These are phyloP conservation scores for Drosophila pachea DNA, from an alignment of 1,140 invertebrate genomes.

Conservation along the genomic window DNA sequence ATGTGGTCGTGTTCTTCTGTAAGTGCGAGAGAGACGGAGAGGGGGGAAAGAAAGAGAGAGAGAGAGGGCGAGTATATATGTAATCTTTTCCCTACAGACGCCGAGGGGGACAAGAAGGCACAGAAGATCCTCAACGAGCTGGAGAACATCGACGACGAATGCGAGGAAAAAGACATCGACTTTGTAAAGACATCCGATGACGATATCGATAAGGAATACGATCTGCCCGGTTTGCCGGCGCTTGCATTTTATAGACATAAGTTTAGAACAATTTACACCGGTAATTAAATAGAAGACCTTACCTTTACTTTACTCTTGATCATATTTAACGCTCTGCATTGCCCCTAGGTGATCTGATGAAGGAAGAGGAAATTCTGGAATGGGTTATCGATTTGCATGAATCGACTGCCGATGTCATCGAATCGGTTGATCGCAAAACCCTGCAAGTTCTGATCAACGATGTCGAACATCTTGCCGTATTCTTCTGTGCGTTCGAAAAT, in stretches of 20 bases:
- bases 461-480: constrained; percentile 94
- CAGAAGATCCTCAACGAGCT: constrained; percentile 93
- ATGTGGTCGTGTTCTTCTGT: constrained; percentile 96
- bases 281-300: constrained; percentile 22
- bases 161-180: constrained; percentile 94
- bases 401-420: constrained; percentile 92
- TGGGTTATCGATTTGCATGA: constrained; percentile 93
- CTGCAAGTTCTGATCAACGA: constrained; percentile 92
- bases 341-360: constrained; percentile 87
- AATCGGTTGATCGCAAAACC: constrained; percentile 93
- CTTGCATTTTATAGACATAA: constrained; percentile 94
- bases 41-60: too few species aligned
- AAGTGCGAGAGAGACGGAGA: constrained; percentile 80
- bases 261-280: constrained; percentile 91
- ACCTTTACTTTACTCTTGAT: constrained; percentile 48
- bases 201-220: constrained; percentile 92
- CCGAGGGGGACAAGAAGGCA: constrained; percentile 93
- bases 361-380: constrained; percentile 93
- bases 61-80: neutral
- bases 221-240: constrained; percentile 89
- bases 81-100: constrained; percentile 81
- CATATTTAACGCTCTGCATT: neutral
- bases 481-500: constrained; percentile 86
- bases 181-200: constrained; percentile 96
- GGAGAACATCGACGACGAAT: constrained; percentile 97